Percentiles rank a stretch among this genome's conserved stretches.
Conservation (phyloP, 2,797 vertebrate genomes). For the Geotrypetes seraphini region DNA sequence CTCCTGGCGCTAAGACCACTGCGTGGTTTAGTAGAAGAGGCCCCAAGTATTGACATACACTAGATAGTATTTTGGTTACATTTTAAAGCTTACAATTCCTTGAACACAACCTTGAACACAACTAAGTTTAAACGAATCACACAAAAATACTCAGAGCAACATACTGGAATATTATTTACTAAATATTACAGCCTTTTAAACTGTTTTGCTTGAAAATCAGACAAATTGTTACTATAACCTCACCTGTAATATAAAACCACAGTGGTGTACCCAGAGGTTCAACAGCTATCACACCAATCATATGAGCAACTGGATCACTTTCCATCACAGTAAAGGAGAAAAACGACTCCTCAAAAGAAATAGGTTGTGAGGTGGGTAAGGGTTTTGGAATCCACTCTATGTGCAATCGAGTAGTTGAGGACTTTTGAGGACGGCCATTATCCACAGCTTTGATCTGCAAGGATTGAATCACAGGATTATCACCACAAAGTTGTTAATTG, state of each 20-base stretch:
- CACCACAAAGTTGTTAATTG: constrained; percentile 4
- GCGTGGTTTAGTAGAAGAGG: too few species aligned
- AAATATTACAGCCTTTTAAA: too few species aligned
- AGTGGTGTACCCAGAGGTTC: constrained; percentile 72
- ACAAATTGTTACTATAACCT: too few species aligned
- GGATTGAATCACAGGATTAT: constrained; percentile 1
- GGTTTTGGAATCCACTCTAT: constrained; percentile 94
- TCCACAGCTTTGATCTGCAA: constrained; percentile 93
- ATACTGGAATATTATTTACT: too few species aligned
- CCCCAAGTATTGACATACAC: too few species aligned
- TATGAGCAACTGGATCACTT: constrained; percentile 88
- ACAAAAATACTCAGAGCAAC: too few species aligned
- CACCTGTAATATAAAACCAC: constrained; percentile 97
- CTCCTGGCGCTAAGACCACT: too few species aligned
- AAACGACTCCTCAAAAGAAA: constrained; percentile 83
- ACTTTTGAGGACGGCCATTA: constrained; percentile 93
- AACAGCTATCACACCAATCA: constrained; percentile 88
- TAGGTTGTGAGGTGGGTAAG: constrained; percentile 46
- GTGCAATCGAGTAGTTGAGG: constrained; percentile 82
- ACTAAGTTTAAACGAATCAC: too few species aligned
- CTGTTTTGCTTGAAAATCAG: too few species aligned
- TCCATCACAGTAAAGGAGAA: constrained; percentile 94
- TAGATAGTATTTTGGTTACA: too few species aligned
- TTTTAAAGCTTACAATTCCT: too few species aligned
- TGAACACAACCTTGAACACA: too few species aligned